Percentiles rank a stretch among this genome's conserved stretches.
Conservation (phyloP, 2,797 vertebrate genomes). For the Gobio occitaniae region DNA sequence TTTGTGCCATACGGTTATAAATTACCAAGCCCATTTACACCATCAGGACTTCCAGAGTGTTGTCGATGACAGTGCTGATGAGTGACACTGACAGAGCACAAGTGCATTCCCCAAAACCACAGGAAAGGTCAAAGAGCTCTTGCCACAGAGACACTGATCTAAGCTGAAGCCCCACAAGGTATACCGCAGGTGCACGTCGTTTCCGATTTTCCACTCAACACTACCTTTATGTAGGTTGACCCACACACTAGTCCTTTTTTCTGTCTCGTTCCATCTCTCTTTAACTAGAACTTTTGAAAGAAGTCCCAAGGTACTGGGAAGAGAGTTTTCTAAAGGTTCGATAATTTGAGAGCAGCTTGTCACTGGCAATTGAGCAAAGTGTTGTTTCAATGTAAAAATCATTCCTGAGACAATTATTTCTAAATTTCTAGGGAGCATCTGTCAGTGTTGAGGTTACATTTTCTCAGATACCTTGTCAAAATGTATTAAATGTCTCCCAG, state of each 20-base stretch:
- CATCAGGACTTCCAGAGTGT: constrained; percentile 1
- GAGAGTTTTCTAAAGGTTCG: constrained; percentile 35
- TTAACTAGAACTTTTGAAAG: constrained; percentile 34
- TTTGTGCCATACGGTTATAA: neutral
- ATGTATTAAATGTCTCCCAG: constrained; percentile 32
- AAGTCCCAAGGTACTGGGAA: constrained; percentile 29
- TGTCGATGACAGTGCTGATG: neutral
- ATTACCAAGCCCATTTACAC: neutral
- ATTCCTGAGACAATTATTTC: constrained; percentile 43
- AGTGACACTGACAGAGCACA: constrained; percentile 37
- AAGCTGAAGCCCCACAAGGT: constrained; percentile 43
- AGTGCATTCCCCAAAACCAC: constrained; percentile 20
- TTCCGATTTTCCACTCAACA: constrained; percentile 48
- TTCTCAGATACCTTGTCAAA: constrained; percentile 40
- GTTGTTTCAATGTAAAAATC: constrained; percentile 29
- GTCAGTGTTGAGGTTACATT: constrained; percentile 44
- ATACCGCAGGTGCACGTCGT: constrained; percentile 56
- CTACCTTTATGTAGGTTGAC: constrained; percentile 28
- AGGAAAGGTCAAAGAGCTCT: constrained; percentile 51
- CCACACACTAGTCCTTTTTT: constrained; percentile 22
- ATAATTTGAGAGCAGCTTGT: constrained; percentile 38
- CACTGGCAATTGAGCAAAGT: constrained; percentile 30
- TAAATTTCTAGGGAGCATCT: constrained; percentile 37
- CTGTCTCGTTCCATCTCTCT: constrained; percentile 14
- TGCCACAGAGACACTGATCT: constrained; percentile 53